These are phyloP conservation scores for Archegozetes longisetosus DNA, from an alignment of 1,140 invertebrate genomes.

Conservation along the genomic window DNA sequence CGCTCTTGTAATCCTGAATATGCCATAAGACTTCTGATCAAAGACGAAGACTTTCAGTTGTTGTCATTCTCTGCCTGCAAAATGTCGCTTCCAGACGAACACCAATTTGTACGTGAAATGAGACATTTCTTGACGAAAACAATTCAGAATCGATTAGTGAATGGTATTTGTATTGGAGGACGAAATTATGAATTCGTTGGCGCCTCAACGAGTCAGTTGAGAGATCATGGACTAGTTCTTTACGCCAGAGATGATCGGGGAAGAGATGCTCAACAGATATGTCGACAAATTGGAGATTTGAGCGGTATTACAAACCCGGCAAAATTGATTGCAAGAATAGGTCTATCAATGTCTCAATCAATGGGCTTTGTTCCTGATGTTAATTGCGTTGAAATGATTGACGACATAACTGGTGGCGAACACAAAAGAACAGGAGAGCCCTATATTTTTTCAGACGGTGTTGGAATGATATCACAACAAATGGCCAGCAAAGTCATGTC, in stretches of 20 bases:
- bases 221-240: conserved; percentile 25
- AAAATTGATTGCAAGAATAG: conserved; percentile 26
- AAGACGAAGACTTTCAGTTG: conserved; percentile 17
- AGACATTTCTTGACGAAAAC: conserved; percentile 8
- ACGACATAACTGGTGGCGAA: conserved; percentile 12
- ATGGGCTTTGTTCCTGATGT: conserved; percentile 47
- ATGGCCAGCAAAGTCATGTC: conserved; percentile 16
- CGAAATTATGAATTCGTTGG: conserved; percentile 25
- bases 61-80: conserved; percentile 5
- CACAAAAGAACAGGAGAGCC: conserved; percentile 9
- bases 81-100: background rate
- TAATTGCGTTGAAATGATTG: conserved; percentile 12
- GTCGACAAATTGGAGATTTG: conserved; percentile 23
- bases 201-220: conserved; percentile 25
- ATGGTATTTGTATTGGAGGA: conserved; percentile 19
- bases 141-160: conserved; percentile 10
- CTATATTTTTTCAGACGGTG: conserved; percentile 24
- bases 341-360: conserved; percentile 37
- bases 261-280: conserved; percentile 13
- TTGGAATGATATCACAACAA: conserved; percentile 22
- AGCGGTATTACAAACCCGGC: conserved; percentile 22
- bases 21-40: conserved; percentile 18
- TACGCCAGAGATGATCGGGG: conserved; percentile 21
- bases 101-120: background rate
- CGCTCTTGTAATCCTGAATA: conserved; percentile 17